Evolutionary conservation across 2,113 vertebrate species (phyloP), one percentile per base, ranked within the genome.

Genomic region (Chitala chitala): DNA sequence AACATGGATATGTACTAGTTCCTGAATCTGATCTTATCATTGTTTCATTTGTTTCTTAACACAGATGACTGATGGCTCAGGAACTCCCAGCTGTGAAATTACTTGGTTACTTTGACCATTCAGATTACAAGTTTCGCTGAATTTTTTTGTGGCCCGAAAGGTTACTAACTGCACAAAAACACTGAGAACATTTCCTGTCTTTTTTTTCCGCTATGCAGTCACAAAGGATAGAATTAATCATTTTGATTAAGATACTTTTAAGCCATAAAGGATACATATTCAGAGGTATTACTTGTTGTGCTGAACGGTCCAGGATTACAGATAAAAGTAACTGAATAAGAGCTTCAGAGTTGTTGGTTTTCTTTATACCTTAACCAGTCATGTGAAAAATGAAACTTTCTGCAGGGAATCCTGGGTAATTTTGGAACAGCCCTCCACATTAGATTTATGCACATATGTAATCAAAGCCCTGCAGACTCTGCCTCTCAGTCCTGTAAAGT

Each of bases 311-410:
- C 44, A 17, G 44, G 44, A 61, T 44, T 36, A n/a, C 17, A 33
- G 22, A 33, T 40, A 29, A 38, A 73, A 73, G 46, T 51, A 51
- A 51, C 8, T 29, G 17, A 29, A 63, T 73, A 51, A 63, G 44
- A 5, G n/a, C 26, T 29, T 73, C 42, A 50, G 56, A 48, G n/a
- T 17, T 63, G 42, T 48, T 61, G 42, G 1, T 0, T 22, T 63
- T 63, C 10, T 26, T 44, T 48, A 46, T 36, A 73, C 9, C 8
- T 13, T 20, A 44, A 20, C 56, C n/a, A 26, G 54, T 26, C 31
- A 24, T 4, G 46, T 42, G 10, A 36, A 12, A 73, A 63, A 26
- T 29, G 51, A 29, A 61, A 6, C 2, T 36, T 36, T 56, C 29
- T 22, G 48, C 20, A 72, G 12, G 22, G 38, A 69, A 46, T 15